phyloP scores from a whole-genome alignment of 37 sponge, comb jelly and placozoan species.

The Ianthella basta region DNA sequence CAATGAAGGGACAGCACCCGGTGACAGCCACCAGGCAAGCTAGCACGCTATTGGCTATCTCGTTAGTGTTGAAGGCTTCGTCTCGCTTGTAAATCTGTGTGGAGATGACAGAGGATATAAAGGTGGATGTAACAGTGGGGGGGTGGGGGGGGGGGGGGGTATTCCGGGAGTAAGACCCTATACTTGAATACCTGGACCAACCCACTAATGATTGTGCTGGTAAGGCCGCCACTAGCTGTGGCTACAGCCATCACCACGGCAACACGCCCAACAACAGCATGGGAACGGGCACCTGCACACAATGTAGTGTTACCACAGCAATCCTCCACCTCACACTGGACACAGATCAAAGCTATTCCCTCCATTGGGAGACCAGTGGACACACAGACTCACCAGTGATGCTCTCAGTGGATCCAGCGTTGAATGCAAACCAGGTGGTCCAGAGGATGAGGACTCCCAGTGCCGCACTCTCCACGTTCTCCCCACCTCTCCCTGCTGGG shows the following conservation, averaged over 20 bases:
- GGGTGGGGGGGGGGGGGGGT: neutral
- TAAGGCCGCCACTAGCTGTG: conserved; percentile 72
- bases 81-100: conserved; percentile 70
- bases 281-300: conserved; percentile 49
- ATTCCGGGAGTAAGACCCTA: neutral
- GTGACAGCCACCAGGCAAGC: conserved; percentile 85
- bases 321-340: too few relatives aligned
- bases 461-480: conserved; percentile 88
- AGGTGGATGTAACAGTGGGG: too few relatives aligned
- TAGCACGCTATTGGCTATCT: conserved; percentile 85
- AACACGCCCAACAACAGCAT: conserved; percentile 81
- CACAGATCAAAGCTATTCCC: too few relatives aligned
- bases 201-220: conserved; percentile 64
- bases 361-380: too few relatives aligned
- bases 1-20: conserved; percentile 81
- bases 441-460: conserved; percentile 87
- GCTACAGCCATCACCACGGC: conserved; percentile 80
- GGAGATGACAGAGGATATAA: neutral
- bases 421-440: conserved; percentile 94
- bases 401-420: conserved; percentile 83
- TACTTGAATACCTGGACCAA: conserved; percentile 62
- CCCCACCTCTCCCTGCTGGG: conserved; percentile 80
- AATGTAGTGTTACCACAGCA: neutral
- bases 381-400: conserved; percentile 46
- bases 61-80: conserved; percentile 78